These are phyloP conservation scores for Eueides isabella DNA, from an alignment of 1,140 invertebrate genomes.

Conservation along the genomic window DNA sequence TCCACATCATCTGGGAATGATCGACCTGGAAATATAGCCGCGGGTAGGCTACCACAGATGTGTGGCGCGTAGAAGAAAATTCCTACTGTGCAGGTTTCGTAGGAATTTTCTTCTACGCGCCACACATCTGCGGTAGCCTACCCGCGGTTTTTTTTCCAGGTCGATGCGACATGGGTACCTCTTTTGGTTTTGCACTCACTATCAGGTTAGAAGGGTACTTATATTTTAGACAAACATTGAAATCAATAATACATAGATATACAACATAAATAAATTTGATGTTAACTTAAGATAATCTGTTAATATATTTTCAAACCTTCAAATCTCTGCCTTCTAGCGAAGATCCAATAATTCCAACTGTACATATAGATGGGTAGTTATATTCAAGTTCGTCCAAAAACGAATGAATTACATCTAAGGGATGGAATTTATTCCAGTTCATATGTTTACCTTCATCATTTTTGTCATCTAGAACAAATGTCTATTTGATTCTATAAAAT, in stretches of 20 bases:
- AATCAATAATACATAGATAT: not conserved
- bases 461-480: constrained; percentile 16
- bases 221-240: not conserved
- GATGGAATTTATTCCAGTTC: constrained; percentile 63
- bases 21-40: no score
- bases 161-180: no score
- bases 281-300: not conserved
- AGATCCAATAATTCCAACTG: constrained; percentile 58
- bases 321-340: constrained; percentile 62
- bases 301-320: constrained; percentile 48
- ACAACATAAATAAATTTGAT: not conserved
- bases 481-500: not conserved
- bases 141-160: no score
- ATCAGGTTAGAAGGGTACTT: no score
- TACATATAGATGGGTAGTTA: constrained; percentile 64
- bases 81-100: no score
- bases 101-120: no score
- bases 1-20: no score
- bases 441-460: constrained; percentile 36
- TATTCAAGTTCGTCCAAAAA: constrained; percentile 64
- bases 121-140: no score
- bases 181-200: no score
- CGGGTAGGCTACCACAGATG: no score
- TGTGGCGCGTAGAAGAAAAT: no score
- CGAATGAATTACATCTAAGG: constrained; percentile 57